Base-by-base conservation (phyloP, 2,113 vertebrate genomes). In the Callorhinus ursinus region DNA sequence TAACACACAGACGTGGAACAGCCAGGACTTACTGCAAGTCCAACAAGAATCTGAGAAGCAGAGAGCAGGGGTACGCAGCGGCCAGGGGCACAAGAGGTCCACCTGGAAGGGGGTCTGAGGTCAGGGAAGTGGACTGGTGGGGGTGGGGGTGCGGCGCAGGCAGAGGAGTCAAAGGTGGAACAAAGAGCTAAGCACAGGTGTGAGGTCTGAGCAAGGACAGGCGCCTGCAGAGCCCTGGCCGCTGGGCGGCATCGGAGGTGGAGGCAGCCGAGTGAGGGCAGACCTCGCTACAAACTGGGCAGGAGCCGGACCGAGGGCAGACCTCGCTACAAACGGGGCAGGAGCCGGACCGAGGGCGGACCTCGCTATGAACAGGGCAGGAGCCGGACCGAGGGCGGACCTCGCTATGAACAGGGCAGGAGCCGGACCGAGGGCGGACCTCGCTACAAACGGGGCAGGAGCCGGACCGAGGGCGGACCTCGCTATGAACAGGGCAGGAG, bases 181-280 rank as follows among this genome's bases (percentile, higher is more conserved):
- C 11, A 26, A 5, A 72, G 67, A 33, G n/a, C 16, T 10, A 3
- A 24, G 10, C 61, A 9, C 5, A 15, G 7, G 39, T 28, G 24
- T 49, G 31, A n/a, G 71, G 71, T 11, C 69, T 39, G 86, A 7
- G 63, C 6, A 2, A 63, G 28, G 28, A 14, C 63, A 6, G 63
- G 63, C 13, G 10, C 26, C 4, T 5, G 1, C 63, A 2, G 14
- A 59, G 36, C 53, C 9, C 53, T 13, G 15, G 26, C 53, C 12
- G 18, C 39, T 4, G 5, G 46, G 39, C 46, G 0, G 26, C 1
- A 13, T n/a, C 0, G n/a, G 15, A 21, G 49, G 13, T 19, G 7
- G 7, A 11, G 55, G 36, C 51, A 10, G 55, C 12, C 1, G 42
- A 65, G 22, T 1, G 15, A 71, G n/a, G 46, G 53, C 12, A 5